A percentile compares a stretch with the other conserved stretches of the same genome.
Conservation (phyloP, 2,797 vertebrate genomes). For the Sebastes matsubarae region DNA sequence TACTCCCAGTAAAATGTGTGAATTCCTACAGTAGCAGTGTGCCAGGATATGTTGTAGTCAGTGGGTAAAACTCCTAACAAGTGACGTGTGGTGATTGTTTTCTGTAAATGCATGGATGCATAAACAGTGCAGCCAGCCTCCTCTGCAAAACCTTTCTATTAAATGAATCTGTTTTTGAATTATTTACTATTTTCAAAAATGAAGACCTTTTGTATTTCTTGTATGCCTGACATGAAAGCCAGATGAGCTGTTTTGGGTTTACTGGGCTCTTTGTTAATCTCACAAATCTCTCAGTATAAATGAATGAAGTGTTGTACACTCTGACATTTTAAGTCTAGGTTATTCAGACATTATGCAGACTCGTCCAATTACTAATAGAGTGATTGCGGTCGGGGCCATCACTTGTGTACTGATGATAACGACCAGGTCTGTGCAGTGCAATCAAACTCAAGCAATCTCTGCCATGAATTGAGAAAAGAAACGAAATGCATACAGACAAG, state of each 20-base stretch:
- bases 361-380: slow-evolving; percentile 1
- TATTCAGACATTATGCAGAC: slow-evolving; percentile 13
- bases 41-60: background rate
- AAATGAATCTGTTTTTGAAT: background rate
- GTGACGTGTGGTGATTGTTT: background rate
- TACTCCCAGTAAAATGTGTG: background rate
- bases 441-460: slow-evolving; percentile 10
- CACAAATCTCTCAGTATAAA: slow-evolving; percentile 6
- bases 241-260: background rate
- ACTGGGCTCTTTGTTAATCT: background rate
- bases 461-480: background rate
- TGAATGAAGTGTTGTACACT: slow-evolving; percentile 8
- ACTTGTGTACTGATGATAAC: slow-evolving; percentile 31
- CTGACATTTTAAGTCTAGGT: slow-evolving; percentile 4
- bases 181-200: background rate
- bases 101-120: background rate
- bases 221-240: background rate
- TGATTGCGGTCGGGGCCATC: slow-evolving; percentile 20
- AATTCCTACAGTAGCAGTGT: background rate
- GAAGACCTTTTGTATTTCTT: background rate
- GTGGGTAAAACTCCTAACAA: background rate
- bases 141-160: background rate
- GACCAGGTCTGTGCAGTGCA: slow-evolving; percentile 29
- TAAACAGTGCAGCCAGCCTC: background rate
- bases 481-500: background rate